Evolutionary conservation across 2,113 vertebrate genomes (phyloP), one percentile per base, ranked within the genome.

Genomic region (Nyctereutes procyonoides): DNA sequence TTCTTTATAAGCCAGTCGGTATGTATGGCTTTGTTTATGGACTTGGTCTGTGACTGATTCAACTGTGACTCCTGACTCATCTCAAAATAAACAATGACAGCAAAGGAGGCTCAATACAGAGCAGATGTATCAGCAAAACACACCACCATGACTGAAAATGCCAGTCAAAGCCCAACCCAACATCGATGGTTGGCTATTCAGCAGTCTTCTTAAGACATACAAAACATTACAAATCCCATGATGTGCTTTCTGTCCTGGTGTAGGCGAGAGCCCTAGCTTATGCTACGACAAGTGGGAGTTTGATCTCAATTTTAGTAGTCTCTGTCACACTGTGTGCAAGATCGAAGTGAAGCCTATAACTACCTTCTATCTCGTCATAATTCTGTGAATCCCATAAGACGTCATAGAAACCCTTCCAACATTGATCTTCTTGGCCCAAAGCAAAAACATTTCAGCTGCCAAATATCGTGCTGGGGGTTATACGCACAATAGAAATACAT

Each of bases 401-500:
- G 80, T 32, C 38, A 38, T 1, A 58, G 51, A 56, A 88, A 69
- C 17, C 14, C 84, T 79, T 95, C 43, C 19, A 80, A 71, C 62
- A 48, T 95, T 65, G 4, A 67, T 91, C 38, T 93, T 95, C 58
- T 84, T 80, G 51, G 56, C 19, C 62, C 58, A 97, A 93, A 95
- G n/a, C 63, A 93, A 93, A 83, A 55, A 63, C 1, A 9, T 94
- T 90, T 91, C n/a, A 89, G 87, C 53, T 86, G 53, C 62, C 74
- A 69, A 77, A 87, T 79, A 63, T 82, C 13, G 20, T 3, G 26
- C 55, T 62, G 60, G 80, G 43, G 58, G 67, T 88, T 73, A 80
- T 43, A 91, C 17, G 93, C 22, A 91, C 20, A 96, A 77, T 83
- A 88, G 38, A 71, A 95, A 92, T 74, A 95, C 82, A 98, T 60